Evolutionary conservation across 2,888 invertebrate genomes (phyloP).

Genomic region (Epinotia bilunana): DNA sequence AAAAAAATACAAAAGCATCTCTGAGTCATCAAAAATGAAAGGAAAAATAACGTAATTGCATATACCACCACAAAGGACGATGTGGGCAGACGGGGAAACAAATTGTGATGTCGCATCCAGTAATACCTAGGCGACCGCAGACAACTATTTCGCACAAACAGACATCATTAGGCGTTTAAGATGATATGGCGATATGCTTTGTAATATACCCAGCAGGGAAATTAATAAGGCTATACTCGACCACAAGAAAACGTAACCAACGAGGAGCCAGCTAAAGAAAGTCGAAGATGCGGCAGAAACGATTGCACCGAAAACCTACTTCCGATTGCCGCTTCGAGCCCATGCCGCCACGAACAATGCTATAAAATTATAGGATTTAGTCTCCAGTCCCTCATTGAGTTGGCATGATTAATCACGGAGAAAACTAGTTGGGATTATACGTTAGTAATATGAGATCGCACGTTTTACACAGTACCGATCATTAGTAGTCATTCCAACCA

Average conservation of each 20-base stretch:
- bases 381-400: conserved; percentile 72
- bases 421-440: conserved; percentile 73
- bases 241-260: conserved; percentile 22
- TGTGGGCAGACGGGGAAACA: conserved; percentile 72
- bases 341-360: conserved; percentile 72
- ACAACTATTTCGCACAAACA: conserved; percentile 45
- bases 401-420: conserved; percentile 79
- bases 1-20: conserved; percentile 55
- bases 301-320: conserved; percentile 78
- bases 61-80: conserved; percentile 66
- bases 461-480: conserved; percentile 67
- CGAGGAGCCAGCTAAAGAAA: conserved; percentile 56
- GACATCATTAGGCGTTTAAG: conserved; percentile 27
- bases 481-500: conserved; percentile 69
- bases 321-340: conserved; percentile 65
- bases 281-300: conserved; percentile 64
- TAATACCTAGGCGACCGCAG: conserved; percentile 66
- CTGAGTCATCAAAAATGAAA: conserved; percentile 63
- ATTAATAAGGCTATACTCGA: conserved; percentile 21
- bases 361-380: conserved; percentile 79
- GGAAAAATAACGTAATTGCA: conserved; percentile 68
- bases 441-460: conserved; percentile 70
- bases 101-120: conserved; percentile 71
- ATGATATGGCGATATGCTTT: conserved; percentile 24
- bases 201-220: conserved; percentile 19